A percentile compares a stretch with the other conserved stretches of the same genome.
Evolutionary conservation across 2,797 vertebrate genomes (phyloP).

Genomic region (Chrosomus eos): DNA sequence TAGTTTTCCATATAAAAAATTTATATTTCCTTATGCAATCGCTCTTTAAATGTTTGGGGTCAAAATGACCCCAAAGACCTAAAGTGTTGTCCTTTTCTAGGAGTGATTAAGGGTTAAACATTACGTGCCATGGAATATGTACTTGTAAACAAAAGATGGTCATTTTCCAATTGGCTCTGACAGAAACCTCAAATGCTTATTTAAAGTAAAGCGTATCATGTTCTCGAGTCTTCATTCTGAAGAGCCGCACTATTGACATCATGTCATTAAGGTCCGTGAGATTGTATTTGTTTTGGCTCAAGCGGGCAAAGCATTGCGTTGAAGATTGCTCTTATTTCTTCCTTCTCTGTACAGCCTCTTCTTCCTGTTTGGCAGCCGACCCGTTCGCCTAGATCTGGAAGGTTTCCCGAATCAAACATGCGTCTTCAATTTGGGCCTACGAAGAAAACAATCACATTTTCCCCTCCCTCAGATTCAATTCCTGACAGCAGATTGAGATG

Average conservation of each 20-base stretch:
- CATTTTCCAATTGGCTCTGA: slow-evolving; percentile 39
- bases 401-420: slow-evolving; percentile 57
- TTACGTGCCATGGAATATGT: slow-evolving; percentile 24
- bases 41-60: too few species aligned
- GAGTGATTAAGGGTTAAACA: too few species aligned
- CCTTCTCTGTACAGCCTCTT: slow-evolving; percentile 50
- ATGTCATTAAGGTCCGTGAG: slow-evolving; percentile 52
- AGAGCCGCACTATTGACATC: slow-evolving; percentile 51
- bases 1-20: too few species aligned
- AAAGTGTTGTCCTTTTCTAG: too few species aligned
- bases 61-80: too few species aligned
- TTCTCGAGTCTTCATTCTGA: slow-evolving; percentile 51
- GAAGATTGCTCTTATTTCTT: slow-evolving; percentile 58
- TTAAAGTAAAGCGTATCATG: slow-evolving; percentile 32
- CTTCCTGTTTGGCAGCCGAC: slow-evolving; percentile 60
- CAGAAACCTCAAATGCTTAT: slow-evolving; percentile 39
- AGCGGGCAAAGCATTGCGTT: slow-evolving; percentile 50
- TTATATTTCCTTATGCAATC: too few species aligned
- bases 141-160: slow-evolving; percentile 30
- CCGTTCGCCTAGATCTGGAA: slow-evolving; percentile 53
- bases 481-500: slow-evolving; percentile 62
- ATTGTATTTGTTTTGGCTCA: slow-evolving; percentile 61
- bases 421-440: slow-evolving; percentile 58
- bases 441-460: slow-evolving; percentile 57
- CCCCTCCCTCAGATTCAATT: slow-evolving; percentile 44